Evolutionary conservation across 1,140 invertebrate species (phyloP), one percentile per base, ranked within the genome.

Genomic region (Capitella teleta): DNA sequence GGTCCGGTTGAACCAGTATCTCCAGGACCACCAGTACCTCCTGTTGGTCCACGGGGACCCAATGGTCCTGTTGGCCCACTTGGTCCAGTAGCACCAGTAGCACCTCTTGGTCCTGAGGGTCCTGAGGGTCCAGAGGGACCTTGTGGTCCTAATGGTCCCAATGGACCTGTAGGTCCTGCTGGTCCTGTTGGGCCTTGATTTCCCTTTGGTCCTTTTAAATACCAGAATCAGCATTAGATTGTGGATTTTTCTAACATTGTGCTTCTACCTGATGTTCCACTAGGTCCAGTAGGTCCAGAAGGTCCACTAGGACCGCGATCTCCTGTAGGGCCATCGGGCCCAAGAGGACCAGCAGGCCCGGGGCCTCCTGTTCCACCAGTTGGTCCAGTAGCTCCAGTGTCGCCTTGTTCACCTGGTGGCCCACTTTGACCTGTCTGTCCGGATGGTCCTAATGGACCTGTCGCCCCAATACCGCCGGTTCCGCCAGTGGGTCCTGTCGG

Each of bases 261-360:
- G 19, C 10, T n/a, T 19, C 12, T n/a, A 10, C 19, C 19, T 41
- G 12, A 32, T 32, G 8, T n/a, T 10, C 84, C 70, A 19, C 58
- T 51, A 12, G 58, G 38, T 49, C 70, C 70, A 32, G 54, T 40
- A 24, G 51, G 46, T 28, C 63, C 63, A 26, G 52, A 26, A 21
- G 57, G 53, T 38, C 63, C 63, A 58, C 6, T 12, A 16, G 38
- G 38, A 19, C 38, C 38, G 12, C 23, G 10, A 6, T 41, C 38
- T 8, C 38, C 38, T 14, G 6, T 12, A 21, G 21, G 38, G 8
- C 38, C 38, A 16, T 12, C 12, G 8, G 12, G 38, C 23, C 38
- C 38, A 6, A 12, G 10, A 41, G 38, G 10, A 8, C 38, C 38
- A 12, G 6, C 6, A 6, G 6, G 12, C 18, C 38, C 38, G 12